Percentiles rank a stretch among this genome's conserved stretches.
These are phyloP conservation scores for Bugula neritina DNA, from an alignment of 2,888 invertebrate genomes.

Conservation along the genomic window DNA sequence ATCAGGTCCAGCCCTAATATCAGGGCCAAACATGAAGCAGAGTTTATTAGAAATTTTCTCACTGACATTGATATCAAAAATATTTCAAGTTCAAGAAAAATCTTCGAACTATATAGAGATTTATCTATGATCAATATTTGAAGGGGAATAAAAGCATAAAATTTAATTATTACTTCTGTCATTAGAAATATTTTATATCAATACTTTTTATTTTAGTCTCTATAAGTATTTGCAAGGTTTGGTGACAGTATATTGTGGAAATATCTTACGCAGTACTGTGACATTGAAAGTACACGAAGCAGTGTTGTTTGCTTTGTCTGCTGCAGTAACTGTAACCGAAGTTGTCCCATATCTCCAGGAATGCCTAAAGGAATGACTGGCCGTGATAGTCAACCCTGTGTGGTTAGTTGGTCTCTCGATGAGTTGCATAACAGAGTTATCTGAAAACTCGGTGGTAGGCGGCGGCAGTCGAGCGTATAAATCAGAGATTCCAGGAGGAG, in stretches of 20 bases:
- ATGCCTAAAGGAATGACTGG: conserved; percentile 3
- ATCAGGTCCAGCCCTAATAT: too few species aligned
- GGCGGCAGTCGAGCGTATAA: background rate
- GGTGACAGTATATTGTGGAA: background rate
- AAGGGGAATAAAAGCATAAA: too few species aligned
- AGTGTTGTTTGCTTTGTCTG: conserved; percentile 61
- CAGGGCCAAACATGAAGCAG: too few species aligned
- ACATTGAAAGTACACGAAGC: conserved; percentile 62
- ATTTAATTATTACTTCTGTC: too few species aligned
- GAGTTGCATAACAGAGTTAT: conserved; percentile 57
- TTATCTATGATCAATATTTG: too few species aligned
- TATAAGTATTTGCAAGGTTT: too few species aligned
- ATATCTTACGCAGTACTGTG: conserved; percentile 53
- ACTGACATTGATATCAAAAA: too few species aligned
- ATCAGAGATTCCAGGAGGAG: background rate
- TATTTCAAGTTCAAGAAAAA: too few species aligned
- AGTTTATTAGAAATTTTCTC: too few species aligned
- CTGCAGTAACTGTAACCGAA: conserved; percentile 61
- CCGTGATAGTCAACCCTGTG: conserved; percentile 34
- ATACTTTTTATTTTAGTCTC: too few species aligned
- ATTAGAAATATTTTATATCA: too few species aligned
- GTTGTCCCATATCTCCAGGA: conserved; percentile 57
- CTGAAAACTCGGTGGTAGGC: conserved; percentile 58
- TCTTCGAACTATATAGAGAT: too few species aligned
- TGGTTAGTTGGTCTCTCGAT: conserved; percentile 51